Evolutionary conservation across 1,140 invertebrate species (phyloP).

Genomic region (Pseudomyrmex concolor): DNA sequence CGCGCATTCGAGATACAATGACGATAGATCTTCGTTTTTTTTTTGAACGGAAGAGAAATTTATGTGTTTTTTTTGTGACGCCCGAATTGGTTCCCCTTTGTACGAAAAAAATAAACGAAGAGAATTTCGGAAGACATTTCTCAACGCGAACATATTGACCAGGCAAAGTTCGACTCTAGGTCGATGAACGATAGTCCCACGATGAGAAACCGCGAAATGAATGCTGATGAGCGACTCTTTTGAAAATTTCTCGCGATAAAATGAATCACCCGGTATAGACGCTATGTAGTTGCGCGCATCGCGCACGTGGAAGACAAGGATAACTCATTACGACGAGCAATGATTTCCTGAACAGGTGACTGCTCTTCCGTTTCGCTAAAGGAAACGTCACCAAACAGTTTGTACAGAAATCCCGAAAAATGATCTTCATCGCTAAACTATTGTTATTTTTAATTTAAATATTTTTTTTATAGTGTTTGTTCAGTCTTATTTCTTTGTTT

Average conservation of each 20-base stretch:
- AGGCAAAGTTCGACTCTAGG: conserved; percentile 5
- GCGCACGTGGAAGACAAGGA: conserved; percentile 33
- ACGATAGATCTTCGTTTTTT: not conserved
- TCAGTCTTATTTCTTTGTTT: no score
- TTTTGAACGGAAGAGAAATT: not conserved
- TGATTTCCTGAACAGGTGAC: conserved; percentile 78
- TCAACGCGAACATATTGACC: no score
- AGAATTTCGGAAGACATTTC: no score
- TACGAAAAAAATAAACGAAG: no score
- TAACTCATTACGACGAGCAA: conserved; percentile 61
- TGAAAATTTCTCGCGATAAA: conserved; percentile 15
- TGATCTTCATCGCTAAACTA: no score
- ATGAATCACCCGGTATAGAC: conserved; percentile 57
- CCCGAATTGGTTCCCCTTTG: no score
- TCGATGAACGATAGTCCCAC: conserved; percentile 52
- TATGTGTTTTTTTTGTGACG: no score
- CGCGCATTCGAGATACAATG: not conserved
- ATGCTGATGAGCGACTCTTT: conserved; percentile 29
- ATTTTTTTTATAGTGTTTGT: no score
- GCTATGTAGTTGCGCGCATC: conserved; percentile 24
- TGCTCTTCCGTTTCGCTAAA: conserved; percentile 66
- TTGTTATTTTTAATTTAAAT: no score
- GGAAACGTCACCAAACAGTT: not conserved
- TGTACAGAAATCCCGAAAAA: not conserved
- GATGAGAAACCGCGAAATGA: conserved; percentile 44